Evolutionary conservation across 23 tunicate genomes (phyloP), one percentile per base, ranked within the genome.

Genomic region (Halocynthia aurantium): DNA sequence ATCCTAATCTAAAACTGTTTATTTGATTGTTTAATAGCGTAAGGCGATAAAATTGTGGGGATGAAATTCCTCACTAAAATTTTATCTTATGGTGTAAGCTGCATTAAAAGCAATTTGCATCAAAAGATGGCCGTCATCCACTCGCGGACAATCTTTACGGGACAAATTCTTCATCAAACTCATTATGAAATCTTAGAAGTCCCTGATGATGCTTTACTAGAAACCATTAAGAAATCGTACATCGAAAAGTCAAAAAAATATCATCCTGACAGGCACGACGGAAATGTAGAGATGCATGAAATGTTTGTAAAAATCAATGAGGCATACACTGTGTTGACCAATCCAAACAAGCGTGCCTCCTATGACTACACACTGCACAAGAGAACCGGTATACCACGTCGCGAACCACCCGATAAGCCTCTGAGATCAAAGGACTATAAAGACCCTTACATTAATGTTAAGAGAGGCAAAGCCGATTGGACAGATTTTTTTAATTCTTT

Each of bases 181-280:
- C 63, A 74, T 56, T 74, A 74, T 74, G 78, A 74, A 20, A 52
- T 54, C 9, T 74, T 74, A 64, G 78, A 74, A 12, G 22, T 74
- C 6, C 6, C 62, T 0, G 15, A 74, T n/a, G 78, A 74, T 56
- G 17, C 78, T 50, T 50, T 11, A 8, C 56, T 74, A 4, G 78
- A 74, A 10, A 62, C 55, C 15, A 64, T 74, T 6, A 74, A 74
- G 57, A 74, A 52, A 8, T 62, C 78, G 13, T 74, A 54, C 63
- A 74, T 74, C 6, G 13, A n/a, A 53, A 74, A 74, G 69, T 74
- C 78, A 13, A 74, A 74, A 6, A 20, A 51, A 18, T 74, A 74
- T 56, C 78, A 74, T 54, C 78, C 78, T 11, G 78, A 74, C 22
- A 53, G 57, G 2, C 69, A 74, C 62, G 22, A 74, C 22, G 78